A percentile compares a stretch with the other conserved stretches of the same genome.
phyloP scores from a whole-genome alignment of 1,140 invertebrate species.

The Drosophila prosaltans region DNA sequence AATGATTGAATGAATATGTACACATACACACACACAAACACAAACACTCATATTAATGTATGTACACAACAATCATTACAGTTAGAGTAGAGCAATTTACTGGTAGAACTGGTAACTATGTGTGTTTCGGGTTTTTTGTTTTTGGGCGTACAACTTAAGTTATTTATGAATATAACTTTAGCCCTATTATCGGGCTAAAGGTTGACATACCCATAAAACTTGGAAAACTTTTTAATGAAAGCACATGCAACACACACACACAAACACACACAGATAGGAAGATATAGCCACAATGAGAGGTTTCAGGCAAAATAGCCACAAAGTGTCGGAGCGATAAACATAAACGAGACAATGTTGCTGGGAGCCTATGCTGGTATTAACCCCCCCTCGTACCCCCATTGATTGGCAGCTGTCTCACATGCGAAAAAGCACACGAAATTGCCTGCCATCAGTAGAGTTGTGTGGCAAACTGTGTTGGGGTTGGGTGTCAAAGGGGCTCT shows the following conservation, averaged over 20 bases:
- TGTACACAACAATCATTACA: constrained; percentile 37
- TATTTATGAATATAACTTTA: constrained; percentile 52
- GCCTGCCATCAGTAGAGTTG: constrained; percentile 15
- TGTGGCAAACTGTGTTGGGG: not conserved
- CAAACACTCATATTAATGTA: not conserved
- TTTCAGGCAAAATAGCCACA: constrained; percentile 52
- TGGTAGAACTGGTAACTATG: constrained; percentile 2
- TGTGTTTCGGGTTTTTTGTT: not conserved
- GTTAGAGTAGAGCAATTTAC: constrained; percentile 29
- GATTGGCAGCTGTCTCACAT: constrained; percentile 77
- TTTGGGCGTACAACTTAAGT: constrained; percentile 17
- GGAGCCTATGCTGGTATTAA: not conserved
- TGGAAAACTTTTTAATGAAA: constrained; percentile 13
- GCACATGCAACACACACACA: not conserved
- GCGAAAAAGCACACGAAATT: constrained; percentile 57
- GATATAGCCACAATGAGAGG: not conserved
- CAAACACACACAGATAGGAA: not conserved
- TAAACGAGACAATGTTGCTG: constrained; percentile 33
- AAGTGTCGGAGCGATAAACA: constrained; percentile 42
- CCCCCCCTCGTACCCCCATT: constrained; percentile 28
- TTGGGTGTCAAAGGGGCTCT: constrained; percentile 69
- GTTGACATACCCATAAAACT: constrained; percentile 26
- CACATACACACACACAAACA: constrained; percentile 20
- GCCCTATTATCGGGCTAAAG: constrained; percentile 39
- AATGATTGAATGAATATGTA: constrained; percentile 54